Base-by-base conservation (phyloP, 2,888 invertebrate species). In the Cactoblastis cactorum region DNA sequence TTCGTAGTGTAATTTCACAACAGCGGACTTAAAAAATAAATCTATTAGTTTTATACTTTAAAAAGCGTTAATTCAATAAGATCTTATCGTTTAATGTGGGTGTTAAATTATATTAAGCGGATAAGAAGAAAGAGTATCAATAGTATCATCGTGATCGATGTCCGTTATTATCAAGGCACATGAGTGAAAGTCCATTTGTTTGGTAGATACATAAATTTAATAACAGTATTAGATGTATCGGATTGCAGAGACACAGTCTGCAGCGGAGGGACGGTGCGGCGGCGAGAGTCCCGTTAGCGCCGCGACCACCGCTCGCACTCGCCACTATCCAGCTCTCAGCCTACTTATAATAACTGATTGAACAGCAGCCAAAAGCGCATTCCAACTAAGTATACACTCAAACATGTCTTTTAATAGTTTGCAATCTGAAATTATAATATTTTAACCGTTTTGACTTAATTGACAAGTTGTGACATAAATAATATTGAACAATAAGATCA, bases 171-270 rank as follows among this genome's bases (percentile, higher is more conserved):
- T 69, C 69, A 71, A 69, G 73, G 73, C 72, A 77, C 70, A 71
- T 61, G 67, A 73, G 83, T 81, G 85, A 86, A 87, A 87, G 87
- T 85, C 78, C 74, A 67, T 28, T 28, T 28, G 63, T 67, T 61
- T 69, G 73, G 76, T 74, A 74, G 68, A 74, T 73, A 80, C 77
- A 82, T 80, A 79, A 79, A 81, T 80, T 83, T 83, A 84, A 83
- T 84, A 83, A 84, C 83, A 83, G 80, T 83, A 83, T 81, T 83
- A 83, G 83, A 84, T 80, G 77, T 85, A 83, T 85, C 76, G 77
- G 75, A 78, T 82, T 79, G 78, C 81, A 73, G 76, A 81, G 83
- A 77, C 79, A 76, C 69, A 74, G 77, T 74, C 78, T 73, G 71
- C 71, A 72, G 73, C 62, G 77, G 77, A 83, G 85, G 82, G 83